Evolutionary conservation across 2,888 invertebrate species (phyloP).

Genomic region (Napeogenes sylphis): DNA sequence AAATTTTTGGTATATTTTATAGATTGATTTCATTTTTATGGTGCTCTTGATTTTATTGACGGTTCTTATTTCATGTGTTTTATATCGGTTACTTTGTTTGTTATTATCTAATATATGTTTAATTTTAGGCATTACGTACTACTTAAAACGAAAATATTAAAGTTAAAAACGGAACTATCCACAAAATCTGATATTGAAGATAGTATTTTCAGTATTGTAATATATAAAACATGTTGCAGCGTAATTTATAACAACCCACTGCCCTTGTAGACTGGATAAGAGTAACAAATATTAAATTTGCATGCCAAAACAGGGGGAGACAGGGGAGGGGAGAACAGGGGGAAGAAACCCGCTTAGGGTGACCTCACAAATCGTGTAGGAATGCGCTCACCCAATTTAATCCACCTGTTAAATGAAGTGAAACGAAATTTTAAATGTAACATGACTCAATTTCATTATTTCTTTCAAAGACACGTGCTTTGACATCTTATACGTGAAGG

Average conservation of each 20-base stretch:
- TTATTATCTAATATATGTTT: too few relatives aligned
- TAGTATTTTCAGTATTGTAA: background rate
- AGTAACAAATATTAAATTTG: slow-evolving; percentile 72
- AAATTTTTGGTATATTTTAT: slow-evolving; percentile 14
- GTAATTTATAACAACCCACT: slow-evolving; percentile 44
- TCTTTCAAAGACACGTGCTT: slow-evolving; percentile 48
- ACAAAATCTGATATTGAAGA: background rate
- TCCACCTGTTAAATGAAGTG: slow-evolving; percentile 37
- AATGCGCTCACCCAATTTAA: slow-evolving; percentile 56
- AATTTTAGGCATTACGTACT: too few relatives aligned
- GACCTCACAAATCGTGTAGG: slow-evolving; percentile 54
- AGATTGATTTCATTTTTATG: background rate
- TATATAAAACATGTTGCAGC: slow-evolving; percentile 4
- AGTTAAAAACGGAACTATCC: too few relatives aligned
- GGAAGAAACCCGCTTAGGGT: slow-evolving; percentile 40
- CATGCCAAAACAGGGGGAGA: slow-evolving; percentile 48
- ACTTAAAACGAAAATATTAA: slow-evolving; percentile 14
- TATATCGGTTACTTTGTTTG: too few relatives aligned
- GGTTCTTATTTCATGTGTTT: too few relatives aligned
- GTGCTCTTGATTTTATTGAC: background rate
- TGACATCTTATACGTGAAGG: slow-evolving; percentile 62
- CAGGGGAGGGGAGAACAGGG: slow-evolving; percentile 21
- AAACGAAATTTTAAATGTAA: slow-evolving; percentile 30
- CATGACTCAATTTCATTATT: slow-evolving; percentile 18
- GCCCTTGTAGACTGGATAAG: slow-evolving; percentile 72